Base-by-base conservation (phyloP, 2,888 invertebrate species). In the Zhengitettix transpicula region DNA sequence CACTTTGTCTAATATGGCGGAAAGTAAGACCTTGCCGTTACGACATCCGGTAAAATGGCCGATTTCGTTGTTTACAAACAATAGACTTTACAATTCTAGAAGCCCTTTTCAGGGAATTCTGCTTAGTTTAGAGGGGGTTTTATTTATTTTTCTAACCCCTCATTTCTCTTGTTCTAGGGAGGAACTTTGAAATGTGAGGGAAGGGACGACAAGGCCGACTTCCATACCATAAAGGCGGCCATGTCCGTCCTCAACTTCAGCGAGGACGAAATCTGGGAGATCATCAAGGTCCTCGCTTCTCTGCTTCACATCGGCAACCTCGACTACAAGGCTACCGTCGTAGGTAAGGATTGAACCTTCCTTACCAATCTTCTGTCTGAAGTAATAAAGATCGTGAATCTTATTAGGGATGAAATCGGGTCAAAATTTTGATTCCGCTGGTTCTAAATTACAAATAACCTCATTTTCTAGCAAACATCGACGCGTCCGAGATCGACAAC, bases 221-320 rank as follows among this genome's bases (percentile, higher is more conserved):
- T 93, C 73, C 81, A 87, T 3, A 89, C 92, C 67, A 89, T 97
- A 62, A 78, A 87, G 61, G 89, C 89, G 0, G 95, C 97, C n/a
- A 87, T 95, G 81, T 91, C 91, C 74, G 89, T 94, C 0, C 78
- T 96, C 0, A 89, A 89, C 72, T 94, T 94, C 69, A 77, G 81
- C 10, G 87, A 93, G 54, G 79, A 82, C 42, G 94, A 96, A 69
- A 83, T 90, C 42, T 86, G 85, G 82, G 85, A 87, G 64, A 85
- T 96, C 59, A 83, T 93, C 65, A 86, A 85, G 69, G 77, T 97
- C 5, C 75, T 98, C 1, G 88, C 92, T 0, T 85, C 89, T 1
- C 83, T 98, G 63, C 76, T 98, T 58, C 96, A 97, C 74, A 75
- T 96, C 62, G 97, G 97, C 41, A 97, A 97, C 72, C 75, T 96